A percentile compares a stretch with the other conserved stretches of the same genome.
Conservation (phyloP, 2,113 vertebrate species). For the Sminthopsis crassicaudata region DNA sequence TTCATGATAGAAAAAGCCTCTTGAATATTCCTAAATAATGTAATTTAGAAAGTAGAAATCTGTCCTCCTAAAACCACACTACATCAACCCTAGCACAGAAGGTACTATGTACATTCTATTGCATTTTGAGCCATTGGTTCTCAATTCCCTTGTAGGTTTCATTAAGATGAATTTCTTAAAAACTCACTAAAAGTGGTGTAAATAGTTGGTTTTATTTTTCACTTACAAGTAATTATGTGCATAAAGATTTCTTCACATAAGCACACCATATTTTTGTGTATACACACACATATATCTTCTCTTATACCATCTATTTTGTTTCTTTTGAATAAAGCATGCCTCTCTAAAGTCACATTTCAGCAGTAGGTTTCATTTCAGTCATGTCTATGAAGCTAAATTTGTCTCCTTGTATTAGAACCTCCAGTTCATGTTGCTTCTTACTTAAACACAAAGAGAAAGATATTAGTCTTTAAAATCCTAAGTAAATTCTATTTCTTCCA, state of each 20-base stretch:
- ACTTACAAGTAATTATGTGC: not conserved
- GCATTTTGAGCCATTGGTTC: no score
- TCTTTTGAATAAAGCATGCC: not conserved
- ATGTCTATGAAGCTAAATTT: not conserved
- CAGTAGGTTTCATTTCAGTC: not conserved
- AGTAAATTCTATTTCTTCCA: not conserved
- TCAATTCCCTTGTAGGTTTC: not conserved
- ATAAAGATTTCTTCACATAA: not conserved
- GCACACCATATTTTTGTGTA: not conserved
- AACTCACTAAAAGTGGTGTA: not conserved
- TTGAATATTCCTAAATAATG: no score
- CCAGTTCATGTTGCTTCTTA: not conserved
- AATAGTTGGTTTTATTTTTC: not conserved
- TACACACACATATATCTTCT: no score
- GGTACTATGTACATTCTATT: not conserved
- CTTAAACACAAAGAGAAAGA: not conserved
- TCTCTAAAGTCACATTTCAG: not conserved
- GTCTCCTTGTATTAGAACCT: not conserved
- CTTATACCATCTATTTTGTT: not conserved
- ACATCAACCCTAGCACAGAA: not conserved
- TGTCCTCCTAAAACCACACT: not conserved
- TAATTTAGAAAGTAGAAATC: no score
- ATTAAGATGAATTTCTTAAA: not conserved
- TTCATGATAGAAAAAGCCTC: no score
- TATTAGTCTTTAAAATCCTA: not conserved